Conservation (phyloP, 2,113 vertebrate genomes). For the Callorhinus ursinus region DNA sequence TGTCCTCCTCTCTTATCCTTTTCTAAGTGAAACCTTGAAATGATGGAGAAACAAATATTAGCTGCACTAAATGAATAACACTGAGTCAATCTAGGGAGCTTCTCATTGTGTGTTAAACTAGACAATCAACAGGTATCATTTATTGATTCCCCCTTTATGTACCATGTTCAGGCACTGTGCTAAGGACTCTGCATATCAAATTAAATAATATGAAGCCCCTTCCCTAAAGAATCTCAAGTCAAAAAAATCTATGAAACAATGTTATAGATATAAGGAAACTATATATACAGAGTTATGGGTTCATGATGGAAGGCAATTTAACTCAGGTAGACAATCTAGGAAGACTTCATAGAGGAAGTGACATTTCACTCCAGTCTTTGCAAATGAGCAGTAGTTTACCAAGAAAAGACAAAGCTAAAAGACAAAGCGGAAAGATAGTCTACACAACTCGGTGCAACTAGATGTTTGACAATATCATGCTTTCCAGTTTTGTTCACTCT, state of each 20-base stretch:
- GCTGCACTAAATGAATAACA: background rate
- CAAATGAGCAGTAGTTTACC: background rate
- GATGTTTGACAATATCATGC: background rate
- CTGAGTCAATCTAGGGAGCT: background rate
- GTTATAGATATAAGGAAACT: background rate
- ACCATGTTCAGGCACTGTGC: background rate
- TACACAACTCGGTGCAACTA: background rate
- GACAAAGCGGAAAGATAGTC: background rate
- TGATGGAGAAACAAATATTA: background rate
- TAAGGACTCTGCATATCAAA: background rate
- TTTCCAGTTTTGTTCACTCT: background rate
- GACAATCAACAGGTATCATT: background rate
- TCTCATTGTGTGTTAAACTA: background rate
- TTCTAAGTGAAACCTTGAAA: constrained; percentile 3
- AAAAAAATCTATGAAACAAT: background rate
- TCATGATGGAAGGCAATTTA: background rate
- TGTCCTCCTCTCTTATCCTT: background rate
- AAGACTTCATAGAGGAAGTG: background rate
- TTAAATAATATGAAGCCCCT: background rate
- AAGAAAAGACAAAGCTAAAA: background rate
- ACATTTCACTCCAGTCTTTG: background rate
- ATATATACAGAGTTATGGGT: background rate
- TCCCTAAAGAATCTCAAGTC: background rate
- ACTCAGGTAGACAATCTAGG: background rate
- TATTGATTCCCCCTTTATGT: background rate